Evolutionary conservation across 2,113 vertebrate genomes (phyloP).

Genomic region (Oryzias curvinotus): DNA sequence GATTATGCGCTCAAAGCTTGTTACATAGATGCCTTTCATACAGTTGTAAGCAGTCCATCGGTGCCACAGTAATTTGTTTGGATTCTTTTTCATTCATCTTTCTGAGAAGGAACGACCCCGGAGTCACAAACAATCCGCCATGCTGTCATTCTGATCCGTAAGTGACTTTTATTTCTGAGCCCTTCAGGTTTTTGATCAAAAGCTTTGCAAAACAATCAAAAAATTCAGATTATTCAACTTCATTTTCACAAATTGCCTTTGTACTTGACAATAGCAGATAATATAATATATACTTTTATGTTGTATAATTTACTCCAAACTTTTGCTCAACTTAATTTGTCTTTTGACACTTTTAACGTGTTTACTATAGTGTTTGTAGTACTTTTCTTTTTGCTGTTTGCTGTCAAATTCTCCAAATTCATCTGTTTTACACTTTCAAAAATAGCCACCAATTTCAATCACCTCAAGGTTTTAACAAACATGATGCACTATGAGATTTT

Average conservation of each 20-base stretch:
- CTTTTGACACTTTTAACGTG: not conserved
- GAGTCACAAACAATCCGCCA: conserved; percentile 2
- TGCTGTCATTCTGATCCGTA: conserved; percentile 11
- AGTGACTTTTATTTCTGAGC: conserved; percentile 6
- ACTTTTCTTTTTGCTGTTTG: not conserved
- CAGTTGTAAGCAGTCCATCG: conserved; percentile 1
- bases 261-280: not conserved
- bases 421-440: not conserved
- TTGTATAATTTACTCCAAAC: not conserved
- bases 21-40: conserved; percentile 1
- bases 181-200: conserved; percentile 9
- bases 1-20: not conserved
- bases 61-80: conserved; percentile 5
- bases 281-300: not conserved
- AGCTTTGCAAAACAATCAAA: not conserved
- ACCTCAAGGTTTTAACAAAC: too few species aligned
- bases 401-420: not conserved
- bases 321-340: not conserved
- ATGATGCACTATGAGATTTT: too few species aligned
- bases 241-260: too few species aligned
- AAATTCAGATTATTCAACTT: too few species aligned
- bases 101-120: not conserved
- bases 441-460: not conserved
- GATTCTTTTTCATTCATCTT: not conserved
- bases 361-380: not conserved